These are phyloP conservation scores for Anoplolepis gracilipes DNA, from an alignment of 1,140 invertebrate species.

Conservation along the genomic window DNA sequence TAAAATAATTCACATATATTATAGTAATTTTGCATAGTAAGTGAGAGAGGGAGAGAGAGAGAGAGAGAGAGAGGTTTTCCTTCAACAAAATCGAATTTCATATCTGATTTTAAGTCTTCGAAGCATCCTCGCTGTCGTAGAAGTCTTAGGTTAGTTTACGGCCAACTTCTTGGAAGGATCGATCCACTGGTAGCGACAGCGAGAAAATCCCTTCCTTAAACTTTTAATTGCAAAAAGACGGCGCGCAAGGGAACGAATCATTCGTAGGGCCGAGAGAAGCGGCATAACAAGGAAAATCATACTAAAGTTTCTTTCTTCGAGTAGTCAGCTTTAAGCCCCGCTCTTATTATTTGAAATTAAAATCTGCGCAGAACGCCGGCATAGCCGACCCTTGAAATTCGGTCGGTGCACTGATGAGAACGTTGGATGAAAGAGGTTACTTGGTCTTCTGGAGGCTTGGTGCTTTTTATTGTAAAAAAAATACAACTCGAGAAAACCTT, in stretches of 20 bases:
- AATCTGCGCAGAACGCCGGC: slow-evolving; percentile 23
- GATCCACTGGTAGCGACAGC: slow-evolving; percentile 52
- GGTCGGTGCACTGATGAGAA: slow-evolving; percentile 56
- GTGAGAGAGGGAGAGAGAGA: slow-evolving; percentile 17
- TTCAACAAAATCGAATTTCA: slow-evolving; percentile 42
- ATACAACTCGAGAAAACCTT: slow-evolving; percentile 61
- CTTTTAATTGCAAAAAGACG: slow-evolving; percentile 63
- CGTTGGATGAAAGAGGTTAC: slow-evolving; percentile 51
- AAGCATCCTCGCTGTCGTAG: not conserved
- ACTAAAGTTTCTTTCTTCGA: slow-evolving; percentile 43
- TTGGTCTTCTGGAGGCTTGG: slow-evolving; percentile 30
- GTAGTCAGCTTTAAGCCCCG: slow-evolving; percentile 39
- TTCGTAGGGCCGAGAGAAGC: slow-evolving; percentile 42
- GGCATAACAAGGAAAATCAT: slow-evolving; percentile 54
- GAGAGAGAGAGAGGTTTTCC: slow-evolving; percentile 12
- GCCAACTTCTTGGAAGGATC: slow-evolving; percentile 37
- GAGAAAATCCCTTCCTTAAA: slow-evolving; percentile 57
- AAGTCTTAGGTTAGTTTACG: slow-evolving; percentile 20
- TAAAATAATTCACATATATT: not conserved
- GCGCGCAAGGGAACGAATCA: slow-evolving; percentile 52
- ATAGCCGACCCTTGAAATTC: slow-evolving; percentile 47
- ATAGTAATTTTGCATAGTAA: slow-evolving; percentile 21
- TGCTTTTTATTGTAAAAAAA: slow-evolving; percentile 70
- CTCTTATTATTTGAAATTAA: slow-evolving; percentile 58
- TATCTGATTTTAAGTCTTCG: slow-evolving; percentile 50